Conservation (phyloP, 2,113 vertebrate species). For the Mionectes macconnelli region DNA sequence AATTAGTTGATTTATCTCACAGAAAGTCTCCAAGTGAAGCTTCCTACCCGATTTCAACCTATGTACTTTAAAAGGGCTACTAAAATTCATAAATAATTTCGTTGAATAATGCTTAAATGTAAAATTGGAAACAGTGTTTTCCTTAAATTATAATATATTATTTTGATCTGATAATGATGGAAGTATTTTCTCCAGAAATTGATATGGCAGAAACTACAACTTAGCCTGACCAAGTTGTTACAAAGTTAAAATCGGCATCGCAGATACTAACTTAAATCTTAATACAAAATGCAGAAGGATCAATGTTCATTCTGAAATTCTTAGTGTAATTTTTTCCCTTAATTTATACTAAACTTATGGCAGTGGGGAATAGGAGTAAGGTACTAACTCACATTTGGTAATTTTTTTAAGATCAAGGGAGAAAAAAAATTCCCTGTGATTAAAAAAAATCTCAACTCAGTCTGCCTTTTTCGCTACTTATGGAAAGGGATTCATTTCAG, state of each 20-base stretch:
- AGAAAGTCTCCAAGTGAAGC: background rate
- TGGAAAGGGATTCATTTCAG: background rate
- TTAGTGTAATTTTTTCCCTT: background rate
- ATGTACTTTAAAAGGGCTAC: background rate
- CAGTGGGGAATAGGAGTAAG: background rate
- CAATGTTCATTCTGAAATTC: background rate
- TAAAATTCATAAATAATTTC: slow-evolving; percentile 7
- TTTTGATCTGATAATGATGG: slow-evolving; percentile 9
- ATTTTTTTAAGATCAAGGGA: background rate
- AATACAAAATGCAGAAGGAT: background rate
- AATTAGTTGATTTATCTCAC: slow-evolving; percentile 2
- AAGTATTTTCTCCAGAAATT: slow-evolving; percentile 12
- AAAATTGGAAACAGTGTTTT: background rate
- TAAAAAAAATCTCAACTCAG: background rate
- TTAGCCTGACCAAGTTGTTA: background rate
- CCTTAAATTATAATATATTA: background rate
- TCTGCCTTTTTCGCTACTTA: background rate
- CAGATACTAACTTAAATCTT: slow-evolving; percentile 13
- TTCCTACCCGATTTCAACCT: background rate
- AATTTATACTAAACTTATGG: background rate
- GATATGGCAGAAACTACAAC: background rate
- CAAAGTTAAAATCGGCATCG: background rate
- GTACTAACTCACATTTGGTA: background rate
- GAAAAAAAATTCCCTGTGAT: background rate
- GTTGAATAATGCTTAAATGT: background rate